Percentiles rank a stretch among this genome's conserved stretches.
Evolutionary conservation across 2,113 vertebrate genomes (phyloP).

Genomic region (Madoqua kirkii): DNA sequence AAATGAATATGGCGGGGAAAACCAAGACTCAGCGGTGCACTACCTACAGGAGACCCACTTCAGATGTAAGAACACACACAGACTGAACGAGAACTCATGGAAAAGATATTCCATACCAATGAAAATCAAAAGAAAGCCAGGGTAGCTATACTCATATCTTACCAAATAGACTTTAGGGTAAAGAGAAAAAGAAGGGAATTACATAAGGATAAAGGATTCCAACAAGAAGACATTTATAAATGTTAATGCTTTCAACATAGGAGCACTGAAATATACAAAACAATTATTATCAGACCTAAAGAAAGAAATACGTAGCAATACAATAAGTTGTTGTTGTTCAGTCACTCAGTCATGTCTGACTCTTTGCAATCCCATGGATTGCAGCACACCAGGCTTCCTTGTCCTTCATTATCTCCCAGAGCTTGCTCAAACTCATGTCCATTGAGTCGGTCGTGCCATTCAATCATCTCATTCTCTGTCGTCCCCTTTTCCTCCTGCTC

Average conservation of each 20-base stretch:
- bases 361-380: neutral
- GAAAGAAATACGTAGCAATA: neutral
- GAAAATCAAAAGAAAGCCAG: neutral
- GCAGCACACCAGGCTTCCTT: neutral
- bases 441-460: accelerated
- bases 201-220: neutral
- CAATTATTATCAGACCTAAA: neutral
- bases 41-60: neutral
- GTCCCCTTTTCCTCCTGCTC: neutral
- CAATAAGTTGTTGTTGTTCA: neutral
- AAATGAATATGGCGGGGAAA: accelerated
- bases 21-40: neutral
- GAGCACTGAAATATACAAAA: neutral
- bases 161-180: neutral
- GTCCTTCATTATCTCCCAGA: neutral
- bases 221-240: neutral
- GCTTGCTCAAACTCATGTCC: neutral
- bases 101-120: neutral
- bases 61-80: neutral
- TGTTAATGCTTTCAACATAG: neutral
- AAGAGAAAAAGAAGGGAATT: neutral
- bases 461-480: neutral
- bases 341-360: neutral
- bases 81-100: neutral
- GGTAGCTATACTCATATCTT: neutral